Conservation (phyloP, 2,888 invertebrate species). For the Melanophora roralis region DNA sequence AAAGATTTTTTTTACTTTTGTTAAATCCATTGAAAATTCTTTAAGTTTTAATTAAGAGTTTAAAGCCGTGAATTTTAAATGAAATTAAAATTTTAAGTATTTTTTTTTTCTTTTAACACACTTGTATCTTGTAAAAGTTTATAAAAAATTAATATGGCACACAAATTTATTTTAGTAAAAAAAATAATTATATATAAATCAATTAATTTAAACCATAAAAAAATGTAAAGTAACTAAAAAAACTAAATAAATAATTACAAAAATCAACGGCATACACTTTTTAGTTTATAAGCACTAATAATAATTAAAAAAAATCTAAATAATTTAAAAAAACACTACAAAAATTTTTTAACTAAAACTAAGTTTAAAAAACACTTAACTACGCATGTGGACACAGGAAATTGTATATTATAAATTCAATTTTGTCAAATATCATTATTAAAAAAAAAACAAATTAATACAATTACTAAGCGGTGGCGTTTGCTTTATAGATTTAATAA, state of each 20-base stretch:
- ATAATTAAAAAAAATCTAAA: neutral
- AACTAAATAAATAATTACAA: neutral
- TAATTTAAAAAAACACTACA: neutral
- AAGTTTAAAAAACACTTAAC: neutral
- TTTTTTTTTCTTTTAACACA: no score
- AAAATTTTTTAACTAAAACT: neutral
- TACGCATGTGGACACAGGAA: neutral
- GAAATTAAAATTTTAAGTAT: no score
- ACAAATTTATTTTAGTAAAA: neutral
- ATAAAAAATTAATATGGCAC: neutral
- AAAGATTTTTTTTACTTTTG: no score
- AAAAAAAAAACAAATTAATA: constrained; percentile 15
- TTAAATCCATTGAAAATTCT: no score
- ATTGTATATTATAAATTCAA: neutral
- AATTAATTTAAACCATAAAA: no score
- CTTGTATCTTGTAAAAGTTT: no score
- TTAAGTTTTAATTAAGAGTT: no score
- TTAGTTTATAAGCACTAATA: constrained; percentile 14
- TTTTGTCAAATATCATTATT: neutral
- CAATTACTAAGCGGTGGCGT: constrained; percentile 57
- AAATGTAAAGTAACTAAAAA: neutral
- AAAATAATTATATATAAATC: no score
- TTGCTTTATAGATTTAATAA: constrained; percentile 33
- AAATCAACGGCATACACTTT: constrained; percentile 35
- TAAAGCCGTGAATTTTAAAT: no score